Percentiles rank a stretch among this genome's conserved stretches.
These are phyloP conservation scores for Ellobius talpinus DNA, from an alignment of 2,113 vertebrate species.

Conservation along the genomic window DNA sequence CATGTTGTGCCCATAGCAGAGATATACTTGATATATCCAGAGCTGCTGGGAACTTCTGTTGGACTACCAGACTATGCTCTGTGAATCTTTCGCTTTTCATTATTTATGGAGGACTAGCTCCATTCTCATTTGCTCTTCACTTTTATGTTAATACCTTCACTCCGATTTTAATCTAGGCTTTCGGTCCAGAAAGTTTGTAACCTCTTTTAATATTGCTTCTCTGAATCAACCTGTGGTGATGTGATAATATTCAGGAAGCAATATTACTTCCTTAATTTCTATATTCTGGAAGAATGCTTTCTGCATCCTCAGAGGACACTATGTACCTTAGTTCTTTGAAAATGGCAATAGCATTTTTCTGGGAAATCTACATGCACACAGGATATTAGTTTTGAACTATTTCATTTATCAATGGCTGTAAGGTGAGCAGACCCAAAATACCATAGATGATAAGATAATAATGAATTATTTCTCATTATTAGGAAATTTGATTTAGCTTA, in stretches of 20 bases:
- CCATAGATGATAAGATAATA: background rate
- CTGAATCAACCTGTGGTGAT: conserved; percentile 44
- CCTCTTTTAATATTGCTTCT: conserved; percentile 48
- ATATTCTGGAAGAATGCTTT: conserved; percentile 21
- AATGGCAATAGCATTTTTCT: conserved; percentile 22
- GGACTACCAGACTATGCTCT: background rate
- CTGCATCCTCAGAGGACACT: conserved; percentile 17
- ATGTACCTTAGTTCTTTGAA: conserved; percentile 42
- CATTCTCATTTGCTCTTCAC: background rate
- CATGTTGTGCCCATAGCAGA: background rate
- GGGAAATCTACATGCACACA: conserved; percentile 57
- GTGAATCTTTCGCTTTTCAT: background rate
- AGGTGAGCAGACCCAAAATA: conserved; percentile 32
- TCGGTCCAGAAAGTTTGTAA: background rate
- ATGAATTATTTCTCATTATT: conserved; percentile 26
- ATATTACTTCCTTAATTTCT: conserved; percentile 65
- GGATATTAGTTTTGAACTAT: conserved; percentile 69
- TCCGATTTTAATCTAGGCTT: conserved; percentile 20
- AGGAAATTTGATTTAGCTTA: background rate
- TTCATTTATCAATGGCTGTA: background rate
- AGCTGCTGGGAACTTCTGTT: no score
- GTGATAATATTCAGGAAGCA: conserved; percentile 40
- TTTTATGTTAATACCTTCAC: background rate
- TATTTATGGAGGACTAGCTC: background rate
- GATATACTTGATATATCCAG: background rate